A percentile compares a stretch with the other conserved stretches of the same genome.
These are phyloP conservation scores for Catharus minimus DNA, from an alignment of 2,113 vertebrate genomes.

Conservation along the genomic window DNA sequence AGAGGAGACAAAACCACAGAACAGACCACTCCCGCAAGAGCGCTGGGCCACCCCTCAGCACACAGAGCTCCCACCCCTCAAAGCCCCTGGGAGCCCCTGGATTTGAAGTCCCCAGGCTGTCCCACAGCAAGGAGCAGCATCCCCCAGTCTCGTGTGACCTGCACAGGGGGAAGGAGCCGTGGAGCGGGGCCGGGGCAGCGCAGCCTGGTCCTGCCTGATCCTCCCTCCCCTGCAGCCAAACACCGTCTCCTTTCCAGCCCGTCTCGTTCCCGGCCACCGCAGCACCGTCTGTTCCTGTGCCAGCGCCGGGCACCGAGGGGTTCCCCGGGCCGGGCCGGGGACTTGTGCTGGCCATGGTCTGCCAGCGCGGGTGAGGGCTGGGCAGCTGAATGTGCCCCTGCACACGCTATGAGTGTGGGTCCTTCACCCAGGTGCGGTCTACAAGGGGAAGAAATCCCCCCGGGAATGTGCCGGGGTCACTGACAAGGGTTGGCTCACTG, in stretches of 20 bases:
- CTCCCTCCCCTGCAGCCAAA: neutral
- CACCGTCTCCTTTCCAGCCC: neutral
- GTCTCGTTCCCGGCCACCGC: neutral
- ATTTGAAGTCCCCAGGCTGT: neutral
- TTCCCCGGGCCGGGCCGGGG: neutral
- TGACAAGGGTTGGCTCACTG: neutral
- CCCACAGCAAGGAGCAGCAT: neutral
- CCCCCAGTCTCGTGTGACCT: neutral
- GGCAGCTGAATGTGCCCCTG: neutral
- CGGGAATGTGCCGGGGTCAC: fast-evolving
- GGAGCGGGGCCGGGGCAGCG: neutral
- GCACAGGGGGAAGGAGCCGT: neutral
- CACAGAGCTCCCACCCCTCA: neutral
- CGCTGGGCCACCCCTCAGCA: neutral
- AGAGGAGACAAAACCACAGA: neutral
- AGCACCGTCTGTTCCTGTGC: neutral
- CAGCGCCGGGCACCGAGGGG: neutral
- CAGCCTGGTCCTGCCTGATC: neutral
- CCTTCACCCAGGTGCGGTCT: neutral
- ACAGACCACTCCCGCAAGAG: neutral
- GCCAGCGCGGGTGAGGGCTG: neutral
- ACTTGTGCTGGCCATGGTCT: neutral
- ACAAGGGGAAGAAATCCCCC: neutral
- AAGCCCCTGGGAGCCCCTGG: no score
- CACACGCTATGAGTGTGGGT: neutral